These are phyloP conservation scores for Spatula clypeata DNA, from an alignment of 2,797 vertebrate species.

Conservation along the genomic window DNA sequence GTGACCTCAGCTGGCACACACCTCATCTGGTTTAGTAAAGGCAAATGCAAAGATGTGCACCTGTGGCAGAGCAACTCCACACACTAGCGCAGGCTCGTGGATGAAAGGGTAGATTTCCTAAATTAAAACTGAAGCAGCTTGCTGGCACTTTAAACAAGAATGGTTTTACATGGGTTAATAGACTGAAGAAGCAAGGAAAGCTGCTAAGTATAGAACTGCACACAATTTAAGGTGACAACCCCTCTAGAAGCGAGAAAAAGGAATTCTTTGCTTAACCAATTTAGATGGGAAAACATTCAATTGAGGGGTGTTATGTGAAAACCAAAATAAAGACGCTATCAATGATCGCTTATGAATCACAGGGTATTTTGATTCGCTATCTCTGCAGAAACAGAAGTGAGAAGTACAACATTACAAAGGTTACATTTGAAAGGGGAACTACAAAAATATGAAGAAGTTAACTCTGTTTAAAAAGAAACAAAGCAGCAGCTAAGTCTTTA, in stretches of 20 bases:
- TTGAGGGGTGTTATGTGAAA: background rate
- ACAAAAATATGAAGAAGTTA: background rate
- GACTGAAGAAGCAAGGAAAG: background rate
- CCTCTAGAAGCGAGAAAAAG: background rate
- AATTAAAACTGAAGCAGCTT: background rate
- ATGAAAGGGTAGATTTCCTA: background rate
- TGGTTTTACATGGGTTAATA: background rate
- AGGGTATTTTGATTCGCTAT: background rate
- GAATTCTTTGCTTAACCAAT: conserved; percentile 11
- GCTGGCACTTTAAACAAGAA: background rate
- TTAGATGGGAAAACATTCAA: background rate
- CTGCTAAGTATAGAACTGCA: background rate
- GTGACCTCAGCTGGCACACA: rapidly evolving
- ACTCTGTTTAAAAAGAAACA: background rate
- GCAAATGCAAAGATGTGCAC: background rate
- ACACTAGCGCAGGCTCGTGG: rapidly evolving
- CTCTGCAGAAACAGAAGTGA: background rate
- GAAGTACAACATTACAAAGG: background rate
- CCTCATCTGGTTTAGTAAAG: background rate
- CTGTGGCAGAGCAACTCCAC: background rate
- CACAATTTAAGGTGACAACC: background rate
- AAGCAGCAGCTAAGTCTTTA: background rate
- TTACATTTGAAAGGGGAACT: background rate
- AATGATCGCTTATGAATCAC: background rate
- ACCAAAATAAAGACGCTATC: background rate